These are phyloP conservation scores for Ectemnius cavifrons DNA, from an alignment of 2,888 invertebrate species.

Conservation along the genomic window DNA sequence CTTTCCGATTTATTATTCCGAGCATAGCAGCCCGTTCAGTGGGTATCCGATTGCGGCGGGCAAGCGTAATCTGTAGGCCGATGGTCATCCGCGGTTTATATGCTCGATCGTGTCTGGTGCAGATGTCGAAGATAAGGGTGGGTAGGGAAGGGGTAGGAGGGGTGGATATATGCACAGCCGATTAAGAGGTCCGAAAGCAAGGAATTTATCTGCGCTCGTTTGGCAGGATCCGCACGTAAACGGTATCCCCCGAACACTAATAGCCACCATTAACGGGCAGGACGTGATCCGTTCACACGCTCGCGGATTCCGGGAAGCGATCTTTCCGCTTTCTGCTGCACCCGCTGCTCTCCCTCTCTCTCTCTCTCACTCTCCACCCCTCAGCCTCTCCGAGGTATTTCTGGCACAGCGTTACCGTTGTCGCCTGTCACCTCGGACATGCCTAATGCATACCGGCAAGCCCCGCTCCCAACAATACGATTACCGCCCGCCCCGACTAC, in stretches of 20 bases:
- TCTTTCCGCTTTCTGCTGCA: conserved; percentile 43
- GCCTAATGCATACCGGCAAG: conserved; percentile 3
- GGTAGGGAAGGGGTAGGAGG: background rate
- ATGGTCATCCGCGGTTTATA: too few species aligned
- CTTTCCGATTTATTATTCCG: too few species aligned
- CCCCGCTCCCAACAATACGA: too few species aligned
- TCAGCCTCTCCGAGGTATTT: conserved; percentile 23
- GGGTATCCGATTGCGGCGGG: too few species aligned
- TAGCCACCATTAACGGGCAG: conserved; percentile 60
- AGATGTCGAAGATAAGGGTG: conserved; percentile 44
- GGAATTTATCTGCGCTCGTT: conserved; percentile 55
- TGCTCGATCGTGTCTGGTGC: conserved; percentile 3
- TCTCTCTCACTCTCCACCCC: too few species aligned
- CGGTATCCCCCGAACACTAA: conserved; percentile 56
- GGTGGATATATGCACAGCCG: conserved; percentile 16
- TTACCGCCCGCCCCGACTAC: too few species aligned
- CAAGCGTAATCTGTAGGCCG: too few species aligned
- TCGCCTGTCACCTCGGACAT: conserved; percentile 35
- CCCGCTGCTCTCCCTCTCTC: too few species aligned
- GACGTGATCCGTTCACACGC: conserved; percentile 57
- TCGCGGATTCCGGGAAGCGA: conserved; percentile 56
- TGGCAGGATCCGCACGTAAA: conserved; percentile 53
- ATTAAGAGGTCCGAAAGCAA: conserved; percentile 32
- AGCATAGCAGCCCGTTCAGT: too few species aligned
- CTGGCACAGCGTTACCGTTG: conserved; percentile 41